Evolutionary conservation across 2,113 vertebrate species (phyloP), one percentile per base, ranked within the genome.

Genomic region (Catagonus wagneri): DNA sequence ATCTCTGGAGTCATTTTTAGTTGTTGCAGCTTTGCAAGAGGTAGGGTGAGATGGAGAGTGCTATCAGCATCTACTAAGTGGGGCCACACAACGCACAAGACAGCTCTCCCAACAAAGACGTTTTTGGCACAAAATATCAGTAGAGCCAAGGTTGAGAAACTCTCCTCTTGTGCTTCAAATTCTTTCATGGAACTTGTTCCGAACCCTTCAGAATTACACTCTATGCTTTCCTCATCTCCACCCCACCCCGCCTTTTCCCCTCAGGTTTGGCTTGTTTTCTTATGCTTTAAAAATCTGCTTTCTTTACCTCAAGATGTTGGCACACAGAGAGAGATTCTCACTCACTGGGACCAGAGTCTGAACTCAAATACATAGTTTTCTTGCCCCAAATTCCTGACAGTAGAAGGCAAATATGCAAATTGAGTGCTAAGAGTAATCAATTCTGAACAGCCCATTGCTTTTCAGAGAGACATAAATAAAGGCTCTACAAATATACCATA

Each of bases 251-350:
- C 6, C 44, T 39, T 60, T 1, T 1, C 13, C 13, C 23, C 23
- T 23, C 39, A 66, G 23, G 11, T 17, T 83, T 72, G 19, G 61
- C 14, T 58, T 84, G 6, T 69, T 95, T 94, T 90, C 36, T 92
- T 85, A 44, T 27, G 65, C 23, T 68, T 72, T 74, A 52, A 89
- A 84, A 23, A 20, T 12, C 79, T 44, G 12, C 68, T 88, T 81
- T 94, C 19, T 83, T 36, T 89, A 56, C 52, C 63, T 86, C 54
- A 90, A 7, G 32, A 61, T 88, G 22, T 75, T 88, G 27, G 29
- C 74, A 39, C 17, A 27, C 36, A 63, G 25, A 76, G 36, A 25
- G 44, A 95, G 29, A 88, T 39, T 27, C 25, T 75, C 6, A 32
- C 20, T 93, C 15, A 88, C 76, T 88, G 54, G 17, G 76, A 20